Evolutionary conservation across 2,797 vertebrate genomes (phyloP).

Genomic region (Falco biarmicus): DNA sequence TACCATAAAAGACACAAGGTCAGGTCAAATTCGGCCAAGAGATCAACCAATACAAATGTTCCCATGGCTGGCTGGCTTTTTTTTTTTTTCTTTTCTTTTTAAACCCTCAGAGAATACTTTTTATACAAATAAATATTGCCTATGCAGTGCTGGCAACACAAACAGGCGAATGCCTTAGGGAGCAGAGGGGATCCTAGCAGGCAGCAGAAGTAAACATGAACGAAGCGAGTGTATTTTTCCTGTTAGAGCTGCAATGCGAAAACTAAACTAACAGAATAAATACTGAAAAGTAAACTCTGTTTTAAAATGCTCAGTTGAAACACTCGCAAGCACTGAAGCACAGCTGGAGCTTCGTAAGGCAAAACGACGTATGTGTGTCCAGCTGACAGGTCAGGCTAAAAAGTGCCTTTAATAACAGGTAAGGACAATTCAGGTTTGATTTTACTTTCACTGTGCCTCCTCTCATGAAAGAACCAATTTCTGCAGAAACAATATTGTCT

Average conservation of each 20-base stretch:
- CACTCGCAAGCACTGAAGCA: not conserved
- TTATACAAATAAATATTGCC: constrained; percentile 67
- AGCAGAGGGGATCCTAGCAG: constrained; percentile 39
- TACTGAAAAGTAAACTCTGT: not conserved
- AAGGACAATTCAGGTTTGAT: not conserved
- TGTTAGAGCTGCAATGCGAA: not conserved
- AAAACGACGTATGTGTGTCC: not conserved
- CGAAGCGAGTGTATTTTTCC: not conserved
- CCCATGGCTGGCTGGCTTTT: not conserved
- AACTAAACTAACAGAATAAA: constrained; percentile 6
- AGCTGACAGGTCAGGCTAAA: not conserved
- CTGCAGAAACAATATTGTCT: not conserved
- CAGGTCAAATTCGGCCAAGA: constrained; percentile 37
- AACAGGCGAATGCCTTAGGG: constrained; percentile 30
- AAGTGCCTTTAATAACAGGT: not conserved
- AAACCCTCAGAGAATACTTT: constrained; percentile 41
- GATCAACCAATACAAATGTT: constrained; percentile 43
- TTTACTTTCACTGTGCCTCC: not conserved
- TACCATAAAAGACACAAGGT: constrained; percentile 45
- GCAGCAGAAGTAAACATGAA: constrained; percentile 51
- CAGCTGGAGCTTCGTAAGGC: not conserved
- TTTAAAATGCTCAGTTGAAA: not conserved
- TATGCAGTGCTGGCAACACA: constrained; percentile 28
- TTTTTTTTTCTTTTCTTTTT: not conserved
- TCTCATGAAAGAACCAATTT: not conserved